Percentiles rank a stretch among this genome's conserved stretches.
Conservation (phyloP, 2,797 vertebrate genomes). For the Sebastes nivosus region DNA sequence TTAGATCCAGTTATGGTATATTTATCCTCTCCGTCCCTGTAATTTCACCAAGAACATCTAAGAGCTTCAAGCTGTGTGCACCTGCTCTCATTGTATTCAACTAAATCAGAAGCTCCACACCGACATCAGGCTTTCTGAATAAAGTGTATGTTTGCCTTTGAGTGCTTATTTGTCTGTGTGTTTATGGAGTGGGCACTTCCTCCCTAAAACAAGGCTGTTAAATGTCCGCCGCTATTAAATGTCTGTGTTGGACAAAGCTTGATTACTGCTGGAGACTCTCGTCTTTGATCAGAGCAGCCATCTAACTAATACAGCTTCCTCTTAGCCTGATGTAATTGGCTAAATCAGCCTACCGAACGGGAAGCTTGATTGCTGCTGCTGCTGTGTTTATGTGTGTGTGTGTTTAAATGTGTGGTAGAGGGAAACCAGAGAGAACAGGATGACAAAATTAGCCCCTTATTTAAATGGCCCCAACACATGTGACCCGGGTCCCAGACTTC, state of each 20-base stretch:
- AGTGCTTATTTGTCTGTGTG: constrained; percentile 25
- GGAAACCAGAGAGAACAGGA: constrained; percentile 57
- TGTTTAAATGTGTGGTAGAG: constrained; percentile 20
- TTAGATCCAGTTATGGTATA: constrained; percentile 67
- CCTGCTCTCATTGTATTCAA: constrained; percentile 43
- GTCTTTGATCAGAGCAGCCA: constrained; percentile 72
- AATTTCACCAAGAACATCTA: constrained; percentile 29
- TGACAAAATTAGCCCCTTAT: constrained; percentile 50
- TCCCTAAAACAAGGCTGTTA: constrained; percentile 44
- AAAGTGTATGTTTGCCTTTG: not conserved
- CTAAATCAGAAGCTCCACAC: not conserved
- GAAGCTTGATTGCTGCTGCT: constrained; percentile 58
- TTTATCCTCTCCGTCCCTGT: constrained; percentile 36
- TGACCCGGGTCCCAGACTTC: constrained; percentile 62
- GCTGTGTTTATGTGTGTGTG: constrained; percentile 49
- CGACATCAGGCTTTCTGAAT: not conserved
- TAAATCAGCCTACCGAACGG: constrained; percentile 51
- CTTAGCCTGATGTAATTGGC: constrained; percentile 64
- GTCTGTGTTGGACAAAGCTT: constrained; percentile 27
- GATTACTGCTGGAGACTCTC: constrained; percentile 49
- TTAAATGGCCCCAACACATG: constrained; percentile 39
- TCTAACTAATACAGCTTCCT: constrained; percentile 67
- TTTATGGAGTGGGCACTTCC: constrained; percentile 48
- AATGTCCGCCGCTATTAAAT: constrained; percentile 56
- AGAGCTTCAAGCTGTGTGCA: constrained; percentile 33